A percentile compares a stretch with the other conserved stretches of the same genome.
These are phyloP conservation scores for Benthosema pterotum DNA, from an alignment of 2,797 vertebrate species.

Conservation along the genomic window DNA sequence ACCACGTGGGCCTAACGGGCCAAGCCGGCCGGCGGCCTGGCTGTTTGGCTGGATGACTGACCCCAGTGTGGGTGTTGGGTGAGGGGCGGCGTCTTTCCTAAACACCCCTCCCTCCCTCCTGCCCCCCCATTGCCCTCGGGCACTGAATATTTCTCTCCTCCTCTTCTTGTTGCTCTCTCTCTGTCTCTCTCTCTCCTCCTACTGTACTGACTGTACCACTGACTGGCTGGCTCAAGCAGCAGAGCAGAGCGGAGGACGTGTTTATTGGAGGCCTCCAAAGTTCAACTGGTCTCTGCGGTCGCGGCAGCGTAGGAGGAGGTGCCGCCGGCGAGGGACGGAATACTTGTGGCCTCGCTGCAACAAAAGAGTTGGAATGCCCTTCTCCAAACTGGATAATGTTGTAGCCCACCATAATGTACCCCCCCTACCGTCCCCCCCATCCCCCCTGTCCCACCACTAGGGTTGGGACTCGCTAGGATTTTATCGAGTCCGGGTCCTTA, in stretches of 20 bases:
- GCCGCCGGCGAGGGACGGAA: constrained; percentile 42
- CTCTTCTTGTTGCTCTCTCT: constrained; percentile 1
- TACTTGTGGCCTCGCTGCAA: constrained; percentile 59
- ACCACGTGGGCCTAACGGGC: too few species aligned
- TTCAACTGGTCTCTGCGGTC: constrained; percentile 49
- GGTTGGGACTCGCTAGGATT: too few species aligned
- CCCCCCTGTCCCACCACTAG: too few species aligned
- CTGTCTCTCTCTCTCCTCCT: too few species aligned
- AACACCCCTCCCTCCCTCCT: too few species aligned
- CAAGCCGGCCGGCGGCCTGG: not conserved
- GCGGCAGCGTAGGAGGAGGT: constrained; percentile 47
- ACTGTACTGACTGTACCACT: too few species aligned
- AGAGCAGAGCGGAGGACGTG: not conserved
- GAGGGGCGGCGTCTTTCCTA: constrained; percentile 12
- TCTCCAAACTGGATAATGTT: constrained; percentile 45
- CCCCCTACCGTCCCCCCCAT: too few species aligned
- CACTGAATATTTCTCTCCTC: constrained; percentile 28
- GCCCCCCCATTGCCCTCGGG: constrained; percentile 1
- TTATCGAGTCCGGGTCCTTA: too few species aligned
- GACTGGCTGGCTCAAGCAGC: not conserved
- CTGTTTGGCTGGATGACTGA: constrained; percentile 5
- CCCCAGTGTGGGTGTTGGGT: constrained; percentile 1
- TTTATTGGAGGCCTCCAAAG: constrained; percentile 53
- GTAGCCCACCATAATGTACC: constrained; percentile 36
- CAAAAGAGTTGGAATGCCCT: constrained; percentile 58